These are phyloP conservation scores for Phyllotreta cruciferae DNA, from an alignment of 2,888 invertebrate species.

Conservation along the genomic window DNA sequence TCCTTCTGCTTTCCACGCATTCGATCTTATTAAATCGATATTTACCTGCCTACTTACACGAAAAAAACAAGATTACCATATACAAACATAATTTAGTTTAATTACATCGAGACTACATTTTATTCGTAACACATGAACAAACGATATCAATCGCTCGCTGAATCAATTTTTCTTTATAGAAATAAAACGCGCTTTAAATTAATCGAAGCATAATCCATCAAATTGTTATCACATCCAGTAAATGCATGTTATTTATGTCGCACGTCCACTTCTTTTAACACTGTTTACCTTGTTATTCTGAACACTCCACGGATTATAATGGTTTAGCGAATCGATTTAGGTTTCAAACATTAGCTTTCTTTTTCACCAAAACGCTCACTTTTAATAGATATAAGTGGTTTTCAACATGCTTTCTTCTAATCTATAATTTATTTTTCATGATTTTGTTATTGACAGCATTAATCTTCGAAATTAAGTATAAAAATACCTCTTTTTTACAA, in stretches of 20 bases:
- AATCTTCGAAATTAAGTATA: too few relatives aligned
- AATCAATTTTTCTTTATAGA: background rate
- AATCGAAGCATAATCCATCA: conserved; percentile 13
- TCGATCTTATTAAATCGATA: too few relatives aligned
- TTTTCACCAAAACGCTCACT: background rate
- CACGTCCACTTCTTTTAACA: conserved; percentile 10
- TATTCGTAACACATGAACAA: background rate
- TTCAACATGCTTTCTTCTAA: background rate
- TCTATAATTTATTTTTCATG: background rate
- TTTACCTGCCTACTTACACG: too few relatives aligned
- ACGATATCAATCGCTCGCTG: background rate
- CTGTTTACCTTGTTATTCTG: conserved; percentile 19
- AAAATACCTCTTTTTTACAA: too few relatives aligned
- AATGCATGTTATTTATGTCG: conserved; percentile 24
- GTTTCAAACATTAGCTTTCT: background rate
- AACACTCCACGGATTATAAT: conserved; percentile 8
- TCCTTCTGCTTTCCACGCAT: too few relatives aligned
- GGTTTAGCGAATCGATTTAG: conserved; percentile 13
- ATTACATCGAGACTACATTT: too few relatives aligned
- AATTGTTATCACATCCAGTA: conserved; percentile 20
- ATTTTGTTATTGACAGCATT: too few relatives aligned
- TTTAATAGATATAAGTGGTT: background rate
- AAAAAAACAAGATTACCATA: too few relatives aligned
- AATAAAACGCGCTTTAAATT: background rate
- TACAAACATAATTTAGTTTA: too few relatives aligned